Evolutionary conservation across 2,797 vertebrate genomes (phyloP), one percentile per base, ranked within the genome.

Genomic region (Pempheris klunzingeri): DNA sequence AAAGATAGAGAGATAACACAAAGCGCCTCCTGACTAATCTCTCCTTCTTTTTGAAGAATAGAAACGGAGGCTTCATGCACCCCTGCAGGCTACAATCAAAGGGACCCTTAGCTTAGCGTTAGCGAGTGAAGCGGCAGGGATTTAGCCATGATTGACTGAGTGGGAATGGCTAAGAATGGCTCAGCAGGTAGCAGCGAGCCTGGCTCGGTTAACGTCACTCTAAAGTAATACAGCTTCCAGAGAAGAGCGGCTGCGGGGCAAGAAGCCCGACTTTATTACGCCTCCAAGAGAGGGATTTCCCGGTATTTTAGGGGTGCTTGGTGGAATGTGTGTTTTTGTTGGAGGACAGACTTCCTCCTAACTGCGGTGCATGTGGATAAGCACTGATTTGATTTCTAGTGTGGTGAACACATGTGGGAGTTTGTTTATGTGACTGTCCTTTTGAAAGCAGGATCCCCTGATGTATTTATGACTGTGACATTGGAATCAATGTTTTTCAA

Each of bases 181-280:
- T 77, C 92, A 90, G 92, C 90, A 89, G 92, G 93, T 88, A 88
- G 85, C 82, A 57, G 84, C 88, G 81, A 91, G 85, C 77, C 78
- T 18, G 22, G 64, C 63, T 66, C 58, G 15, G 85, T 73, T 85
- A 88, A 83, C 34, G 77, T 71, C 76, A 59, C 13, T 44, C 82
- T 65, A 71, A 41, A 59, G 81, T 91, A 91, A 92, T 92, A 88
- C 88, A 81, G 74, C 80, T 24, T 76, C 83, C 28, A 22, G 50
- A 83, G 78, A 62, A 32, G 68, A 74, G 76, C 32, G 63, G 47
- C 78, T 64, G 74, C 8, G 10, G 83, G 74, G 79, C 72, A 73
- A 73, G 78, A 75, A 89, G 71, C 38, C 74, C 60, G 70, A 75
- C 84, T 92, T 89, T 74, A 87, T 88, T 91, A 36, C 24, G n/a